Conservation (phyloP, 2,113 vertebrate genomes). For the Antennarius striatus region DNA sequence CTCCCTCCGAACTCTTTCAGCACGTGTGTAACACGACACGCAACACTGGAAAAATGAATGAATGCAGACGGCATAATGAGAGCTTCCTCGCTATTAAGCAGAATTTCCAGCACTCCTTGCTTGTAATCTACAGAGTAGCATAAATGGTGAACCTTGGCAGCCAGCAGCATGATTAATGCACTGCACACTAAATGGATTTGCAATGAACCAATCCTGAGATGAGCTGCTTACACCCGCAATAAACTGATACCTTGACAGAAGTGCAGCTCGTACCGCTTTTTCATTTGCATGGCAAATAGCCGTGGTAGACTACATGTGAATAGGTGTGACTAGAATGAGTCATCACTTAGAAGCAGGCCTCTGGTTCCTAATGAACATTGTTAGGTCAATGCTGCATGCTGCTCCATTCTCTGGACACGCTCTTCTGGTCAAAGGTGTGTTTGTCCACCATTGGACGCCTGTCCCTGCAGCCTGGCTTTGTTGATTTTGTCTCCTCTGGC, state of each 20-base stretch:
- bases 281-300: constrained; percentile 60
- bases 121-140: constrained; percentile 58
- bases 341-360: constrained; percentile 26
- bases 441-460: constrained; percentile 34
- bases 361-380: constrained; percentile 9
- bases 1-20: constrained; percentile 11
- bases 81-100: constrained; percentile 53
- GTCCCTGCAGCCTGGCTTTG: constrained; percentile 18
- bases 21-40: constrained; percentile 17
- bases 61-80: constrained; percentile 43
- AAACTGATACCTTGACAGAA: constrained; percentile 46
- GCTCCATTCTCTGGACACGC: constrained; percentile 14
- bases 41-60: constrained; percentile 27
- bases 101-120: constrained; percentile 54
- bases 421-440: constrained; percentile 45
- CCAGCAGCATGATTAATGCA: constrained; percentile 72
- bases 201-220: constrained; percentile 74
- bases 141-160: constrained; percentile 63
- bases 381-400: background rate
- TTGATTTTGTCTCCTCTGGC: constrained; percentile 37
- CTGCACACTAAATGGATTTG: constrained; percentile 76
- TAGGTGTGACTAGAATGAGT: constrained; percentile 25
- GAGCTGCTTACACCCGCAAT: constrained; percentile 73
- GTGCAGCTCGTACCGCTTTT: constrained; percentile 37
- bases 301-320: constrained; percentile 15